Evolutionary conservation across 2,797 vertebrate genomes (phyloP).

Genomic region (Rousettus madagascariensis): DNA sequence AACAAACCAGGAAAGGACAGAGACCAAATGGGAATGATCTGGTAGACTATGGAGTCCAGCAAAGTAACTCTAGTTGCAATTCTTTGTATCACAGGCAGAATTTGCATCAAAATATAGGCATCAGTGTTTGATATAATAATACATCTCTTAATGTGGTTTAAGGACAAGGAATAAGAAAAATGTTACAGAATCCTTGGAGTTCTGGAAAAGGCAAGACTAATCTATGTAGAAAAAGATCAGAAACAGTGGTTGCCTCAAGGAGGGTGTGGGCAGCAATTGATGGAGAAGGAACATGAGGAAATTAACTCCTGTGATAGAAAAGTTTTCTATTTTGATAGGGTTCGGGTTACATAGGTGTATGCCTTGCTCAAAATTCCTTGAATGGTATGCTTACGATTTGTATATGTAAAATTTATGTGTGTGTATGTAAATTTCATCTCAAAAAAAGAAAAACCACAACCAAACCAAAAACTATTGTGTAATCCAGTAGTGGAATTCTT

Average conservation of each 20-base stretch:
- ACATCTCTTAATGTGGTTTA: not conserved
- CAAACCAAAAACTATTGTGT: not conserved
- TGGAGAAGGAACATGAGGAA: not conserved
- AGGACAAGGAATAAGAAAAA: slow-evolving; percentile 3
- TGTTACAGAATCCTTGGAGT: not conserved
- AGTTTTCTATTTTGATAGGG: not conserved
- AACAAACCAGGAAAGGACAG: not conserved
- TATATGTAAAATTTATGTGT: not conserved
- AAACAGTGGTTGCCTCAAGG: not conserved
- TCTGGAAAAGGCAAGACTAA: not conserved
- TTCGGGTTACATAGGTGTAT: not conserved
- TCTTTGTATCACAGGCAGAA: not conserved
- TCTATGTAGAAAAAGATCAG: not conserved
- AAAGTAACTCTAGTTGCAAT: not conserved
- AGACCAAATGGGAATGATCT: not conserved
- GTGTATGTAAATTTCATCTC: not conserved
- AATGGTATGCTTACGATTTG: not conserved
- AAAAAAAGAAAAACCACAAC: not conserved
- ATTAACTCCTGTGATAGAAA: not conserved
- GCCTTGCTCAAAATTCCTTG: not conserved
- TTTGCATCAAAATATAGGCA: not conserved
- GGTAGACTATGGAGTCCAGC: not conserved
- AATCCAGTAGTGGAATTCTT: not conserved
- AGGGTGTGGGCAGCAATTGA: not conserved
- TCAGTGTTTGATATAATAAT: not conserved